These are phyloP conservation scores for Chitala chitala DNA, from an alignment of 2,113 vertebrate genomes.

Conservation along the genomic window DNA sequence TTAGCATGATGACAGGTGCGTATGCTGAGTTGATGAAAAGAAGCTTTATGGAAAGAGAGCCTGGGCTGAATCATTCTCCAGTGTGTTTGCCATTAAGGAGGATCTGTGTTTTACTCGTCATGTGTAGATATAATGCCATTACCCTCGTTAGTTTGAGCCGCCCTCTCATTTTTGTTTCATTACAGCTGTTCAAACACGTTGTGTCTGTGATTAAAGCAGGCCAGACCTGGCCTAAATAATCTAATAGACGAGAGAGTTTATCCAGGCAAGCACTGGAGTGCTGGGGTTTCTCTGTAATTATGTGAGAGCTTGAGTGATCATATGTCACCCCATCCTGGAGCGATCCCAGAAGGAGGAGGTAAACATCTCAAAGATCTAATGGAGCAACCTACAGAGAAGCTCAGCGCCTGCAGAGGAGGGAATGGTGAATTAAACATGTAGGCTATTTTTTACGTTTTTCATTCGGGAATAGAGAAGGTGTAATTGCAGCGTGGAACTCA, in stretches of 20 bases:
- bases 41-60: no score
- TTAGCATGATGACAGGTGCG: no score
- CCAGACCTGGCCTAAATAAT: constrained; percentile 1
- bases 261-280: background rate
- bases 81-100: no score
- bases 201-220: background rate
- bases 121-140: no score
- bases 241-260: background rate
- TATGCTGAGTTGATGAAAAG: no score
- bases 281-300: background rate
- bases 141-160: background rate
- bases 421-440: background rate
- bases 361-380: background rate
- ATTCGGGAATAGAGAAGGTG: background rate
- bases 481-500: no score
- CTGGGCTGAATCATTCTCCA: no score
- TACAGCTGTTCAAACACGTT: background rate
- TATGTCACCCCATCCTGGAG: background rate
- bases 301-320: background rate
- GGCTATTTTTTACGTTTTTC: background rate
- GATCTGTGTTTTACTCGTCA: no score
- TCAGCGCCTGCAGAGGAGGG: background rate
- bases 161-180: background rate
- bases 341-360: background rate
- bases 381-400: background rate